Base-by-base conservation (phyloP, 2,113 vertebrate species). In the Cyprinodon variegatus region DNA sequence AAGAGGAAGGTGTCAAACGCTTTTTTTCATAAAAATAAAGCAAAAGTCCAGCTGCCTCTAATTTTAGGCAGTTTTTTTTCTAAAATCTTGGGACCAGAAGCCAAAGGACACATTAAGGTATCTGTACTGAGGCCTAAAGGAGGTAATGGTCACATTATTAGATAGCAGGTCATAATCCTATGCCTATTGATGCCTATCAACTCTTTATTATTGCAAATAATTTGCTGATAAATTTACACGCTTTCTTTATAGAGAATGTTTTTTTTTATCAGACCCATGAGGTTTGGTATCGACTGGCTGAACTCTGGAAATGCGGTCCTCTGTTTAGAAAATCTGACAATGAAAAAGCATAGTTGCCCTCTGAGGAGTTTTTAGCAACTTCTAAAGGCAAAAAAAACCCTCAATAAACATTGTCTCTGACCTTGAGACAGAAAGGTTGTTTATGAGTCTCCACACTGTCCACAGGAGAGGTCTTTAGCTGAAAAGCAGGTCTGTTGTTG, bases 361-460 rank as follows among this genome's bases (percentile, higher is more conserved):
- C 40, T 11, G 3, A 60, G 63, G 68, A 68, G 46, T 78, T 53
- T 74, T 81, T 65, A 74, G 70, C 38, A 57, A 17, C 39, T 13
- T 20, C 50, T 22, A 43, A 22, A 43, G 17, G 61, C 71, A 48
- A 66, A 75, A 66, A 62, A 59, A n/a, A 0, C 48, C 5, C n/a
- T 7, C 46, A 37, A 60, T 17, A 45, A n/a, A 77, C 70, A 67
- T 62, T 29, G 63, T 69, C 61, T 79, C 57, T 87, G 83, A 81
- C 89, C 80, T 86, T 83, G 62, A 81, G 41, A 61, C 65, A 60
- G 46, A 76, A 75, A 74, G 41, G 65, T 76, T 83, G 72, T 79
- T 78, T 43, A 63, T 65, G 70, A 72, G 75, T 80, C 70, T 73
- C 45, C 67, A 60, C 14, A 38, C 70, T 62, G 68, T 76, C 79